Base-by-base conservation (phyloP, 2,888 invertebrate genomes). In the Steromphala cineraria region DNA sequence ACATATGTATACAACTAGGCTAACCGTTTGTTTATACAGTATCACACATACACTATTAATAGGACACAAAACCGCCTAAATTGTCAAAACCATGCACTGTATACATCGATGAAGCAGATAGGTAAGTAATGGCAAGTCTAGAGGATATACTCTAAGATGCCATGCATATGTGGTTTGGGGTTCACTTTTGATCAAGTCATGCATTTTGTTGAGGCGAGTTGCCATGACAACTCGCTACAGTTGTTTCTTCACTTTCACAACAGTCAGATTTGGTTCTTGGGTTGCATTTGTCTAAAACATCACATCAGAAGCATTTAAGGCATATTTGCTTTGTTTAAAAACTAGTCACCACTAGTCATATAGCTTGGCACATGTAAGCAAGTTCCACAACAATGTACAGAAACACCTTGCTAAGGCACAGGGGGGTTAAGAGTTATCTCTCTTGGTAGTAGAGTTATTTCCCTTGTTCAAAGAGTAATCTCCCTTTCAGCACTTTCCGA, bases 401-500 rank as follows among this genome's bases (percentile, higher is more conserved):
- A 28, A 24, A 62, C 28, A 13, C 62, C 62, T 62, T 62, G 28
- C 28, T 62, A 62, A 62, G 62, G 62, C 62, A 62, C 62, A 62
- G 28, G 62, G 5, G 13, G 46, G 46, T 46, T 24, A 62, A 62
- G 28, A 62, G 62, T 62, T 28, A 13, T 46, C 46, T 46, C 46
- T 46, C 46, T 46, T 46, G 46, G 46, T 46, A 46, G 46, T 13
- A 46, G 46, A 46, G 46, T 46, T 46, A 46, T 46, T 46, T 46
- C 46, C 46, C 46, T 46, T 46, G 46, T 46, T n/a, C 46, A 46
- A 62, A 62, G 62, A 62, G 62, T 62, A 28, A 62, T 62, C 62
- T 62, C 62, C 62, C 62, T 62, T 56, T 62, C 24, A 62, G 62
- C 62, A 62, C 62, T 62, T 62, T 62, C 62, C 17, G 28, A 62